Conservation (phyloP, 2,797 vertebrate genomes). For the Threskiornis aethiopicus region DNA sequence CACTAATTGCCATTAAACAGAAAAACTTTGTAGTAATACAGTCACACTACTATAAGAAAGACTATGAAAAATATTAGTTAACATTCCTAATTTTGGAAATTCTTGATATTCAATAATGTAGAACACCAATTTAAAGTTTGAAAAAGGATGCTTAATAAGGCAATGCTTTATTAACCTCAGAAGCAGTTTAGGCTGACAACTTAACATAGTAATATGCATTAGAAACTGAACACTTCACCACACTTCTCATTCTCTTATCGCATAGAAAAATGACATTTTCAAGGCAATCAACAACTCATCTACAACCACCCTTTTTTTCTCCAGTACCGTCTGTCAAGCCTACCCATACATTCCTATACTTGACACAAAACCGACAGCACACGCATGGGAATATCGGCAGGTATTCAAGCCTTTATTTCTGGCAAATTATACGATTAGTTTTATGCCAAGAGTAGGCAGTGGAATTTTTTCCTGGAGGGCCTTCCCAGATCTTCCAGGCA, state of each 20-base stretch:
- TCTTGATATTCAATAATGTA: neutral
- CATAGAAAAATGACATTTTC: slow-evolving; percentile 38
- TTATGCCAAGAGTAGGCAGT: neutral
- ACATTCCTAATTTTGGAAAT: neutral
- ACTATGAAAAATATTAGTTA: neutral
- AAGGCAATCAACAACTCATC: slow-evolving; percentile 42
- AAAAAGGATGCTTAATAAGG: neutral
- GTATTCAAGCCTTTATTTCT: slow-evolving; percentile 28
- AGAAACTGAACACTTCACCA: slow-evolving; percentile 32
- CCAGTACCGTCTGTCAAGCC: slow-evolving; percentile 5
- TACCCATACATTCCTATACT: neutral
- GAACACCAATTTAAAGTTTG: neutral
- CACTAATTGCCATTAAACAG: neutral
- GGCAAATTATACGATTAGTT: neutral
- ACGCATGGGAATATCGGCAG: neutral
- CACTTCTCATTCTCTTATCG: slow-evolving; percentile 8
- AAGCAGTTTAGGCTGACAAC: slow-evolving; percentile 9
- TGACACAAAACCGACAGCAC: slow-evolving; percentile 37
- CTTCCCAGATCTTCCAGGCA: neutral
- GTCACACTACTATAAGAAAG: neutral
- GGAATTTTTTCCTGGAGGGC: neutral
- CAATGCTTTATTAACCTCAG: neutral
- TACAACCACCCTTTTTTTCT: neutral
- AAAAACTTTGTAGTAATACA: neutral
- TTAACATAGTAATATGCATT: neutral